These are phyloP conservation scores for Amphipoea oculea DNA, from an alignment of 2,888 invertebrate genomes.

Conservation along the genomic window DNA sequence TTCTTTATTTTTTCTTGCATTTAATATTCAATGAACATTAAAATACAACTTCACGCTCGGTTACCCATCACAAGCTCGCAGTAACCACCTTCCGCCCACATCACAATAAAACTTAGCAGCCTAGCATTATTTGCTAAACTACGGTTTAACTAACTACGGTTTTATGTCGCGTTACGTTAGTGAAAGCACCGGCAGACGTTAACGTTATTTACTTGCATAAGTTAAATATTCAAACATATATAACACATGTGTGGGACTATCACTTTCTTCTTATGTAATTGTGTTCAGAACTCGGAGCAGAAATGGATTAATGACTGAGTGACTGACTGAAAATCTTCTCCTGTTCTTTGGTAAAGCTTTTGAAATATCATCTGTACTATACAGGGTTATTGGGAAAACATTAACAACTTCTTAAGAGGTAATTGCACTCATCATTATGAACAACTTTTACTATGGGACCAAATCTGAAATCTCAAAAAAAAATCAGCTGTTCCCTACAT, in stretches of 20 bases:
- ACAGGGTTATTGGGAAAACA: no score
- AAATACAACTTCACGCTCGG: conserved; percentile 16
- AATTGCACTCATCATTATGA: no score
- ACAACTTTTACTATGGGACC: no score
- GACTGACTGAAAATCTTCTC: conserved; percentile 20
- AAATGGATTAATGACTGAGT: conserved; percentile 23
- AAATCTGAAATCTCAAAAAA: no score
- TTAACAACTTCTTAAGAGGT: no score
- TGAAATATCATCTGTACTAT: background rate
- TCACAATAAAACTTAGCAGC: conserved; percentile 41
- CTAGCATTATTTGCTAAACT: conserved; percentile 44
- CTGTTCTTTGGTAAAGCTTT: conserved; percentile 4
- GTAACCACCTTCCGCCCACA: conserved; percentile 38
- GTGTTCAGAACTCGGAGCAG: conserved; percentile 57
- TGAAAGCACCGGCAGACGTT: conserved; percentile 77
- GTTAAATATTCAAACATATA: conserved; percentile 74
- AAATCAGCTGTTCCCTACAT: no score
- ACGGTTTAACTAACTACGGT: conserved; percentile 36
- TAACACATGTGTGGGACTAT: conserved; percentile 69
- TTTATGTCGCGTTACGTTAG: conserved; percentile 57
- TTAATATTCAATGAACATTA: conserved; percentile 21
- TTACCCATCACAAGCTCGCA: conserved; percentile 24
- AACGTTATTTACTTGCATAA: conserved; percentile 78
- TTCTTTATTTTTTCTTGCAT: background rate
- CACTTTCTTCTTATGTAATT: conserved; percentile 82